These are phyloP conservation scores for Camelus dromedarius DNA, from an alignment of 2,113 vertebrate genomes.

Conservation along the genomic window DNA sequence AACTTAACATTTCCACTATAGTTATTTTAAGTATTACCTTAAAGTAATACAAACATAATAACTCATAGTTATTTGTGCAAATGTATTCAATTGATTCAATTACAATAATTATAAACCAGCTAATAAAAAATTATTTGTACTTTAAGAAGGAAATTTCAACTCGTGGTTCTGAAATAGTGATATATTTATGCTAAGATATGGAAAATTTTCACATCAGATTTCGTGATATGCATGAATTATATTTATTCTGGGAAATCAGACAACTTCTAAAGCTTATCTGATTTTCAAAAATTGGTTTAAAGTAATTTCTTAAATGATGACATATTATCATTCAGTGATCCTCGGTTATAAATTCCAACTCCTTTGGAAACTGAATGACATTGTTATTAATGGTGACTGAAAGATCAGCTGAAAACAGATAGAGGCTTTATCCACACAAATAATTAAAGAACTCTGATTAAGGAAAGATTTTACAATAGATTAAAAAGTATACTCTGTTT, in stretches of 20 bases:
- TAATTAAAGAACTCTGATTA: background rate
- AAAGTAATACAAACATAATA: conserved; percentile 37
- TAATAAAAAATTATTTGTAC: conserved; percentile 45
- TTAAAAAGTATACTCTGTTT: background rate
- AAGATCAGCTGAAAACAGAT: background rate
- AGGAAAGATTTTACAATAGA: background rate
- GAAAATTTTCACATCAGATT: background rate
- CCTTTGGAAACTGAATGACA: background rate
- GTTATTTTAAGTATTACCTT: conserved; percentile 67
- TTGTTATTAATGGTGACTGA: conserved; percentile 16
- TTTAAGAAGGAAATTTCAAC: background rate
- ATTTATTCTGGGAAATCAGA: background rate
- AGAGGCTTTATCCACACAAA: background rate
- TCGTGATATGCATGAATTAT: background rate
- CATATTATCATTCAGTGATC: background rate
- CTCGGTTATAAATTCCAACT: background rate
- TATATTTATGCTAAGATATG: background rate
- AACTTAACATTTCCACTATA: conserved; percentile 66
- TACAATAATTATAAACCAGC: conserved; percentile 67
- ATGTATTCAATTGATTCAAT: conserved; percentile 59
- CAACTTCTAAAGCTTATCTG: conserved; percentile 27
- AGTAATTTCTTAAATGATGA: background rate
- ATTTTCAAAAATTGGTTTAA: conserved; percentile 46
- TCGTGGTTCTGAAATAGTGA: conserved; percentile 33
- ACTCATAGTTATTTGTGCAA: conserved; percentile 63